These are phyloP conservation scores for Colossoma macropomum DNA, from an alignment of 2,113 vertebrate species.

Conservation along the genomic window DNA sequence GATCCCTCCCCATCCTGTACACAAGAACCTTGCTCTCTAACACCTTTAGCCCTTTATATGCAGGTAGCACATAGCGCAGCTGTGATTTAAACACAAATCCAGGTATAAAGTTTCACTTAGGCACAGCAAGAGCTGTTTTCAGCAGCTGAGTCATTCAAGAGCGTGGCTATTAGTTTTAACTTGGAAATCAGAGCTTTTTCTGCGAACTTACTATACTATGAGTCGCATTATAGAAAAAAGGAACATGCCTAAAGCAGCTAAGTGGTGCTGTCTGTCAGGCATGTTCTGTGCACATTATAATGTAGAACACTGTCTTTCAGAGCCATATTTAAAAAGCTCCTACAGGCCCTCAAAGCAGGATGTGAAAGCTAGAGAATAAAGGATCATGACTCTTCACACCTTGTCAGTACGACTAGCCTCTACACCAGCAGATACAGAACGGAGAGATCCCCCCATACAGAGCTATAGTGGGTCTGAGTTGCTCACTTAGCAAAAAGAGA, in stretches of 20 bases:
- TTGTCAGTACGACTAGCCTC: slow-evolving; percentile 69
- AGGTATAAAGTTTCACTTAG: background rate
- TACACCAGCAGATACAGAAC: slow-evolving; percentile 51
- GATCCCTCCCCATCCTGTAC: background rate
- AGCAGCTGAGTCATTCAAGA: background rate
- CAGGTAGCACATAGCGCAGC: slow-evolving; percentile 20
- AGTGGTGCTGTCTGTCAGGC: slow-evolving; percentile 61
- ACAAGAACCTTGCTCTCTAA: slow-evolving; percentile 9
- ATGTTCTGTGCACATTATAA: slow-evolving; percentile 67
- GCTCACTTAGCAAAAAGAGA: slow-evolving; percentile 44
- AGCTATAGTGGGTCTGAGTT: slow-evolving; percentile 43
- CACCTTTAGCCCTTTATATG: slow-evolving; percentile 8
- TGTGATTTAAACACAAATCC: background rate
- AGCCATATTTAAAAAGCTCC: slow-evolving; percentile 57
- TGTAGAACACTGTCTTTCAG: slow-evolving; percentile 64
- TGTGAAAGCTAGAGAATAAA: slow-evolving; percentile 70
- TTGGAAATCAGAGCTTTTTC: background rate
- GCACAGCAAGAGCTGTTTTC: background rate
- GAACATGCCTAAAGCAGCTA: background rate
- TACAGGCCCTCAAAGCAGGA: slow-evolving; percentile 73
- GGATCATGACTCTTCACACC: slow-evolving; percentile 76
- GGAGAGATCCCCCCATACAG: slow-evolving; percentile 17
- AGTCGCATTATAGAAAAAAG: background rate
- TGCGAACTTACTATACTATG: background rate
- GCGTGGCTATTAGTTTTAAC: background rate